Evolutionary conservation across 1,140 invertebrate genomes (phyloP), one percentile per base, ranked within the genome.

Genomic region (Zaprionus vittiger): DNA sequence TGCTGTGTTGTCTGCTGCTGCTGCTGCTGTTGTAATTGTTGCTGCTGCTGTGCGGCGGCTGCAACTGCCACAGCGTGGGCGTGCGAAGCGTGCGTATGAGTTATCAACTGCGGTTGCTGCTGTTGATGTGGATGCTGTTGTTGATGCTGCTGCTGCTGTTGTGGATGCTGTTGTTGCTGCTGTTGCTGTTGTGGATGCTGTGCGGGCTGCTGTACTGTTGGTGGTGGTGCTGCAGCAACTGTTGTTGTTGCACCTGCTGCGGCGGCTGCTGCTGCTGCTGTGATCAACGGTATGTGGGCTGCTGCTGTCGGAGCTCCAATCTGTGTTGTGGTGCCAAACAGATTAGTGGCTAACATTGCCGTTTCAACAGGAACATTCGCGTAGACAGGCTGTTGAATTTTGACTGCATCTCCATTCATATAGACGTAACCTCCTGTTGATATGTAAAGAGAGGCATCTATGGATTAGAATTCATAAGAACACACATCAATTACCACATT

Each of bases 351-450:
- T 84, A 93, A 80, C 89, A 93, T 91, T 74, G 90, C 92, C 84
- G 92, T 91, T 68, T 92, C 92, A 77, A 92, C 92, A 86, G 92
- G 91, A 81, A 92, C 92, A 86, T 91, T 91, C 52, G 91, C 80
- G 64, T 92, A 92, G 55, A 92, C 83, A 63, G 83, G 78, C 83
- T 74, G 91, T 74, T 85, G 91, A 77, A 92, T 82, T 68, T 92
- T 92, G 67, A 92, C 89, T 79, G 85, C 83, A 92, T 92, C 91
- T 79, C 89, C 91, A 81, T 92, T 92, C 91, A 92, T 92, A 76
- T 91, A 92, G 44, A 92, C 91, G 80, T 92, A 92, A 78, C 91
- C 91, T 81, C 91, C 91, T 91, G 75, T 41, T 77, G 55, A 22
- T 62, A 34, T 24, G 20, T 37, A 24, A 68, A 14, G 47, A 17